Base-by-base conservation (phyloP, 1,140 invertebrate species). In the Amyelois transitella region DNA sequence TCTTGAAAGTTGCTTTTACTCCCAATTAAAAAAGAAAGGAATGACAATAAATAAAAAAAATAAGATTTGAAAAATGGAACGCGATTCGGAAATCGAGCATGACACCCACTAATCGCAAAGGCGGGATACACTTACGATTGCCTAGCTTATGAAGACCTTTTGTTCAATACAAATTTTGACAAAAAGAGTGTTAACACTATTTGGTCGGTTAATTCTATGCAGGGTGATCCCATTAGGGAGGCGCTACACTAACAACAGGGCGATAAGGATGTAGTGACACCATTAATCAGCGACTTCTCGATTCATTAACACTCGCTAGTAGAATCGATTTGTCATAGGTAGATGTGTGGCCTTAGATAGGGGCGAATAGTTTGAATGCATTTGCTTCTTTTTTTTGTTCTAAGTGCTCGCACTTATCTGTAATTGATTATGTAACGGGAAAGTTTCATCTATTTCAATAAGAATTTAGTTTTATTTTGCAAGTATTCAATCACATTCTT, bases 201-300 rank as follows among this genome's bases (percentile, higher is more conserved):
- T 44, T 56, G 48, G 32, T 24, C 54, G 47, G 12, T 7, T 20
- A 17, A 7, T 32, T 7, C 20, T 50, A 45, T 45, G 51, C 48
- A 53, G 63, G 56, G 64, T 72, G 70, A 74, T 71, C 69, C 72
- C 77, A 80, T 80, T 77, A 77, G 58, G 64, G 57, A 64, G 72
- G 68, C 68, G 66, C 72, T 67, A 76, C 69, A 72, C 64, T 63
- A 68, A 60, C 71, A 60, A 45, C 49, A 43, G 32, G 51, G 1
- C 65, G 75, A 77, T 76, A 80, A 72, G 61, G 55, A 52, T 56
- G 61, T 53, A 67, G 69, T 69, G 64, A 70, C 71, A 72, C 60
- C 77, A 78, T 81, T 81, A 78, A 78, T 81, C 77, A 81, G 72
- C 60, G 58, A 69, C 62, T 66, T 55, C 60, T 65, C 72, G 77